phyloP scores from a whole-genome alignment of 2,888 invertebrate genomes.

The Gari tellinella region DNA sequence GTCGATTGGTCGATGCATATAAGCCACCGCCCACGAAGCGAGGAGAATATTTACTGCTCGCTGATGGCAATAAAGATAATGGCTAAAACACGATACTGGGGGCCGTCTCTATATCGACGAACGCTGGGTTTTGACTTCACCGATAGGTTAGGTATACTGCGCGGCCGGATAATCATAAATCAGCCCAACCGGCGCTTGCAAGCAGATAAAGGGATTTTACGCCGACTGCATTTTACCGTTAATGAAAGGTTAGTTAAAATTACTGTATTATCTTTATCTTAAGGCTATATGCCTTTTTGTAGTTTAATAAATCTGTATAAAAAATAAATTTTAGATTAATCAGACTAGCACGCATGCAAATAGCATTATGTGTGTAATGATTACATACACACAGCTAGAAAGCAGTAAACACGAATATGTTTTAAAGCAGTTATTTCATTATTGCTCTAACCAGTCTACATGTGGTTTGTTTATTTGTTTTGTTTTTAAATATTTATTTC shows the following conservation, averaged over 20 bases:
- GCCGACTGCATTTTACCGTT: conserved; percentile 27
- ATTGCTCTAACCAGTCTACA: no score
- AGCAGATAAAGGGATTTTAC: conserved; percentile 37
- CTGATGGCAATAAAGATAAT: no score
- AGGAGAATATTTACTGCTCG: background rate
- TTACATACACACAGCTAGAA: no score
- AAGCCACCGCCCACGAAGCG: conserved; percentile 22
- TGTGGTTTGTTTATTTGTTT: no score
- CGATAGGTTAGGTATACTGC: conserved; percentile 30
- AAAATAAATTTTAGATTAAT: no score
- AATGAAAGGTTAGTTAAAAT: conserved; percentile 35
- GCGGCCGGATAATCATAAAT: conserved; percentile 29
- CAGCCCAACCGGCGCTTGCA: conserved; percentile 26
- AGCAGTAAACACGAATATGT: no score
- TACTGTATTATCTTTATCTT: conserved; percentile 10
- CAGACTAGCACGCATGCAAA: no score
- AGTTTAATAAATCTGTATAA: no score
- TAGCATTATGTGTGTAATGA: no score
- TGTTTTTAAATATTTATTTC: no score
- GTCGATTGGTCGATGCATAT: conserved; percentile 7
- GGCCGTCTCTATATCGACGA: conserved; percentile 1
- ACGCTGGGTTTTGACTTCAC: background rate
- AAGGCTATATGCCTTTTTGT: conserved; percentile 6
- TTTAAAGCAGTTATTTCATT: no score
- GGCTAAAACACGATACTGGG: no score